Evolutionary conservation across 2,113 vertebrate species (phyloP).

Genomic region (Pangasianodon gigas): DNA sequence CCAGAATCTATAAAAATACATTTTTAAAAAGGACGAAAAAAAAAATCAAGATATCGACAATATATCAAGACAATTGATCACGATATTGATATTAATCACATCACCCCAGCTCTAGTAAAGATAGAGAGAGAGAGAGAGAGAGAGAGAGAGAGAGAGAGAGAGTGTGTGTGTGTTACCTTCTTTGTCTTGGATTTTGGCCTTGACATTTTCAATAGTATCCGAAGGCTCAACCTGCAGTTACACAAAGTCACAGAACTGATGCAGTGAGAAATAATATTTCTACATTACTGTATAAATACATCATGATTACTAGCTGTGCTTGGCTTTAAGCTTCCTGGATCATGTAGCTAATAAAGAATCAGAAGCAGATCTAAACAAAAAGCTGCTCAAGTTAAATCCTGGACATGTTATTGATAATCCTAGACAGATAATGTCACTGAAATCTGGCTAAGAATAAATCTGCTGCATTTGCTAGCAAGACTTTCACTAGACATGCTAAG

Average conservation of each 20-base stretch:
- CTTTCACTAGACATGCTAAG: no score
- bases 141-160: no score
- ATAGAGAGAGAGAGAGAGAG: no score
- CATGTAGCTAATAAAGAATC: neutral
- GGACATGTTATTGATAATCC: neutral
- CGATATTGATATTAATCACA: neutral
- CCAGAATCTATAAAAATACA: no score
- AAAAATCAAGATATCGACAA: no score
- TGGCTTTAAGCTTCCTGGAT: neutral
- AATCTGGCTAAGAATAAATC: neutral
- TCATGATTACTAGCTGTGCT: neutral
- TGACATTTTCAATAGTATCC: slow-evolving; percentile 99
- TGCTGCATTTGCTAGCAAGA: neutral
- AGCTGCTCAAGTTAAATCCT: neutral
- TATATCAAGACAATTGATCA: no score
- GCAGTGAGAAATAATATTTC: neutral
- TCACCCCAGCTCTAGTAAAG: neutral
- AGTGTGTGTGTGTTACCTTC: slow-evolving; percentile 74
- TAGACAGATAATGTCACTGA: neutral
- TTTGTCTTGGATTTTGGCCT: slow-evolving; percentile 98
- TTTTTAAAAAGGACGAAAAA: no score
- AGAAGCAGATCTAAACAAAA: neutral
- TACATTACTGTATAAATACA: neutral
- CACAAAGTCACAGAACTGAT: neutral
- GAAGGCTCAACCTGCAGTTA: slow-evolving; percentile 89